Evolutionary conservation across 2,797 vertebrate genomes (phyloP).

Genomic region (Helostoma temminkii): DNA sequence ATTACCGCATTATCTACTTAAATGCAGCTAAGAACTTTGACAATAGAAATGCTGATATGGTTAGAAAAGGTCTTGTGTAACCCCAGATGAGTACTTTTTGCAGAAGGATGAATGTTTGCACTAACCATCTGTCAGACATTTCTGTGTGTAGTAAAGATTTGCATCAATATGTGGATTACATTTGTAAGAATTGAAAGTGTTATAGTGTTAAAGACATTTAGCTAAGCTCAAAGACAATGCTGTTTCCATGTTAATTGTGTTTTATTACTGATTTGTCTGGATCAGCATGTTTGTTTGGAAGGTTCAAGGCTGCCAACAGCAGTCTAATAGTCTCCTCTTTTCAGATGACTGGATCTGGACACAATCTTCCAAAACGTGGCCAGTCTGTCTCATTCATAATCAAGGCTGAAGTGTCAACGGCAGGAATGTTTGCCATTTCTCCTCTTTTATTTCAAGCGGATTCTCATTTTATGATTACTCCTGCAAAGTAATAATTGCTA

Average conservation of each 20-base stretch:
- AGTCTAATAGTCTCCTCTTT: constrained; percentile 69
- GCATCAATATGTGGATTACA: constrained; percentile 13
- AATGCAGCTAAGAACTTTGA: constrained; percentile 29
- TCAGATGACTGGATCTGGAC: constrained; percentile 78
- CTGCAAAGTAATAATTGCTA: constrained; percentile 81
- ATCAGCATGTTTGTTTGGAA: constrained; percentile 60
- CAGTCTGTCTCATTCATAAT: constrained; percentile 74
- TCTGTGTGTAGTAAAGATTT: not conserved
- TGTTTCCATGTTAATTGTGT: constrained; percentile 29
- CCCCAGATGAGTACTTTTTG: constrained; percentile 14
- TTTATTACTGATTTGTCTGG: constrained; percentile 53
- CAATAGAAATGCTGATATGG: constrained; percentile 3
- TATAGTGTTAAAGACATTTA: constrained; percentile 15
- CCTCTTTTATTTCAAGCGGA: constrained; percentile 78
- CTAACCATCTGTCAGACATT: constrained; percentile 2
- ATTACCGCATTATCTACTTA: constrained; percentile 18
- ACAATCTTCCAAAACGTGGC: constrained; percentile 69
- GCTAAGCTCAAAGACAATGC: constrained; percentile 20
- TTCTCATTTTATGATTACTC: constrained; percentile 82
- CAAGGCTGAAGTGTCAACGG: constrained; percentile 79
- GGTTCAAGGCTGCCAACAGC: constrained; percentile 57
- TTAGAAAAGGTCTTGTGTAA: not conserved
- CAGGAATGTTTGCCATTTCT: constrained; percentile 83
- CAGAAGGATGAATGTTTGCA: constrained; percentile 15
- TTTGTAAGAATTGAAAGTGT: constrained; percentile 1